Conservation (phyloP, 2,888 invertebrate species). For the Clusia tigrina region DNA sequence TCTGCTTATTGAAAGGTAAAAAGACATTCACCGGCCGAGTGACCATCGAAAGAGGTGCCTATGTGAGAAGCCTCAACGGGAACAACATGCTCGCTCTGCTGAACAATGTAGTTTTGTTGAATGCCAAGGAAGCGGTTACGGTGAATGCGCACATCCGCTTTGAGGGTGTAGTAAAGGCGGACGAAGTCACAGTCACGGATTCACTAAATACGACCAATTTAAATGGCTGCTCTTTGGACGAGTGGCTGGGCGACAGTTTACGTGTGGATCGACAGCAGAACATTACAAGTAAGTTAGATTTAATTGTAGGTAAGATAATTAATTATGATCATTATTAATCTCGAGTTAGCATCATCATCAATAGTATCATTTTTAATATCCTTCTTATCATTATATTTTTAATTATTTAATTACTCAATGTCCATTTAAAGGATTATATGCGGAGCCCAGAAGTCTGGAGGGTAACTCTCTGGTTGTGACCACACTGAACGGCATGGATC, state of each 20-base stretch:
- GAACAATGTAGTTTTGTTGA: conserved; percentile 61
- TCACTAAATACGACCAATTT: conserved; percentile 57
- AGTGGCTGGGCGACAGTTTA: conserved; percentile 64
- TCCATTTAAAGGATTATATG: conserved; percentile 38
- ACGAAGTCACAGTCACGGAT: conserved; percentile 41
- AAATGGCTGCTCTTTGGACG: conserved; percentile 59
- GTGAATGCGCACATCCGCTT: conserved; percentile 61
- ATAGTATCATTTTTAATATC: too few species aligned
- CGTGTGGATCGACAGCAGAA: conserved; percentile 60
- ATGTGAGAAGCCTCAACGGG: conserved; percentile 55
- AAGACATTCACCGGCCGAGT: conserved; percentile 57
- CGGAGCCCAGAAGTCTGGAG: conserved; percentile 60
- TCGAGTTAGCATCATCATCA: too few species aligned
- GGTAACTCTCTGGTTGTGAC: conserved; percentile 61
- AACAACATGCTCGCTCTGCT: conserved; percentile 58
- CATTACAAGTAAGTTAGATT: conserved; percentile 42
- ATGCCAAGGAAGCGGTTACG: conserved; percentile 46
- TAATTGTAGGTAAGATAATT: background rate
- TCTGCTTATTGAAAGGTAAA: conserved; percentile 43
- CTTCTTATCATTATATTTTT: background rate
- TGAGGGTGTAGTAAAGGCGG: conserved; percentile 49
- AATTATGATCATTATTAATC: background rate
- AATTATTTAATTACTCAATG: background rate
- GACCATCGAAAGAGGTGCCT: conserved; percentile 52
- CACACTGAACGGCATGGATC: conserved; percentile 65